phyloP scores from a whole-genome alignment of 2,113 vertebrate species.

The Macheiramphus alcinus region DNA sequence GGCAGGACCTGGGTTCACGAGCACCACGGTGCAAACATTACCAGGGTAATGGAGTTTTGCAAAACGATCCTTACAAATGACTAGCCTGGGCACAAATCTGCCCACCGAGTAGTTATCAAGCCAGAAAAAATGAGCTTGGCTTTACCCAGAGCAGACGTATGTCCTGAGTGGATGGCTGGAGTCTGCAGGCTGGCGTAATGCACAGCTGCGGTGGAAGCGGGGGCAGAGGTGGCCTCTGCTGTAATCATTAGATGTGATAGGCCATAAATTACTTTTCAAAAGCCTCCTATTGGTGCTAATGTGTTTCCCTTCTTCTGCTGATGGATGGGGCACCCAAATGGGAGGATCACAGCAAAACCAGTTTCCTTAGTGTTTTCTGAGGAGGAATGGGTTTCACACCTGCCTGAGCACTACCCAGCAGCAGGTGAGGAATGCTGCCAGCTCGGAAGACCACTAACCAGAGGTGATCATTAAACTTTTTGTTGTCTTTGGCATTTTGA shows the following conservation, averaged over 20 bases:
- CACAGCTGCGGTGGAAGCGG: background rate
- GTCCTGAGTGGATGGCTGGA: background rate
- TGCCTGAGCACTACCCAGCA: background rate
- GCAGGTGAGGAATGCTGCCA: constrained; percentile 18
- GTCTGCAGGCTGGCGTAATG: background rate
- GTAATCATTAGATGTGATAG: background rate
- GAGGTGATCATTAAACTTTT: background rate
- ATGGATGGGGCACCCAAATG: background rate
- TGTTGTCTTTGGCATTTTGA: background rate
- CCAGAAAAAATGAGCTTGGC: background rate
- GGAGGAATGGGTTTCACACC: constrained; percentile 28
- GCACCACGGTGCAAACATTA: fast-evolving
- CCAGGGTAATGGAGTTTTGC: background rate
- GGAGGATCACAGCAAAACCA: background rate
- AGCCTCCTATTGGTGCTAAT: background rate
- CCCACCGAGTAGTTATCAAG: fast-evolving
- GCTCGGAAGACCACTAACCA: background rate
- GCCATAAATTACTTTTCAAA: constrained; percentile 3
- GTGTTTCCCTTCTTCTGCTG: constrained; percentile 25
- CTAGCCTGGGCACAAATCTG: background rate
- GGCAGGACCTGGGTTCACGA: background rate
- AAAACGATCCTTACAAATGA: background rate
- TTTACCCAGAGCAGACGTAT: background rate
- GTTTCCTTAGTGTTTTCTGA: background rate
- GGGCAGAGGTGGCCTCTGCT: background rate